Base-by-base conservation (phyloP, 2,797 vertebrate species). In the Sparus aurata region DNA sequence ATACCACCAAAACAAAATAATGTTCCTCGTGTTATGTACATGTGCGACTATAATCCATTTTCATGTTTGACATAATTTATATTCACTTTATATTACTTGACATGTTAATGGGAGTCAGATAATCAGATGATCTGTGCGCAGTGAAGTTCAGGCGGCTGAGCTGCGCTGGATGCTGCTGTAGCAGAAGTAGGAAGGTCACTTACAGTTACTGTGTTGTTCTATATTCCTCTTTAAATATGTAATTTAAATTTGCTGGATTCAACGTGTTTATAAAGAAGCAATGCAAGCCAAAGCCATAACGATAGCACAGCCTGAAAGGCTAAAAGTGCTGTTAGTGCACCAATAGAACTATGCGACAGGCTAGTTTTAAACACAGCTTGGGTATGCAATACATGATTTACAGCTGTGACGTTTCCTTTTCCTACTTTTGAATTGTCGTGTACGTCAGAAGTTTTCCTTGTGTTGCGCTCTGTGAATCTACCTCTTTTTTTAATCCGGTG, bases 251-350 rank as follows among this genome's bases (percentile, higher is more conserved):
- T 83, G 82, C 91, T 90, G 88, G 85, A 90, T 86, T 82, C 66
- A 72, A 69, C 41, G 20, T 77, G 80, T 82, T 38, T 38, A 38
- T 38, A 38, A 85, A 54, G 52, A 89, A 87, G 71, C 74, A 61
- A 91, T 89, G 86, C 75, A 89, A 91, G 88, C 89, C 92, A 93
- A 94, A 94, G 93, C 93, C 91, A 93, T 94, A 80, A 92, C 34
- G 50, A 70, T 43, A 89, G 80, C 87, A 85, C 74, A 77, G 79
- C 67, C 79, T 77, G 22, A 85, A 63, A 89, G 85, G 75, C 85
- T 80, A 18, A 63, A 73, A 70, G 79, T 88, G 85, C 82, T 83
- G 75, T 70, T 65, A 60, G 59, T 81, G 71, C 85, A 82, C 66
- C 69, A 13, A 43, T 73, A 50, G 80, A 90, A 87, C 88, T 91